Conservation (phyloP, 2,797 vertebrate species). For the Enteromius trimaculatus region DNA sequence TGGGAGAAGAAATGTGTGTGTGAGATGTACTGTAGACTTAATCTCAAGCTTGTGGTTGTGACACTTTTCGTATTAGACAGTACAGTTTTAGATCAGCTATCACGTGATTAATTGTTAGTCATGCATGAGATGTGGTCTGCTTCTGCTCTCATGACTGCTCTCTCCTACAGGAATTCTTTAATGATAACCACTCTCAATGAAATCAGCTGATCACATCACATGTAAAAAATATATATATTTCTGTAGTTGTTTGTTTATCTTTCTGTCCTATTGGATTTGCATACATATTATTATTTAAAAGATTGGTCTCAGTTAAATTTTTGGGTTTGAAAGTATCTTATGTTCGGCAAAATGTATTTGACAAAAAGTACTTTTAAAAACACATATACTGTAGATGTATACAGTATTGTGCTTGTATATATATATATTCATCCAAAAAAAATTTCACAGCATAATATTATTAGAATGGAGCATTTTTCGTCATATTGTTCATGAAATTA, state of each 20-base stretch:
- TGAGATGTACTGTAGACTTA: constrained; percentile 51
- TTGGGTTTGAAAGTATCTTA: background rate
- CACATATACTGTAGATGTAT: background rate
- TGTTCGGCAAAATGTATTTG: background rate
- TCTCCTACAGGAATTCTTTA: constrained; percentile 1
- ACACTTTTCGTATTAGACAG: constrained; percentile 67
- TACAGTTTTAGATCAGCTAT: constrained; percentile 48
- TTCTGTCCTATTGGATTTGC: background rate
- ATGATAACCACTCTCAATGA: constrained; percentile 21
- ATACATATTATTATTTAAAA: background rate
- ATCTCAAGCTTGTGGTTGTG: constrained; percentile 67
- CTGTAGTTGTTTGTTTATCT: background rate
- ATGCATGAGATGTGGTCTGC: constrained; percentile 48
- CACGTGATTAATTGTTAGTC: constrained; percentile 55
- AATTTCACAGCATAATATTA: background rate
- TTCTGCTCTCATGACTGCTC: constrained; percentile 22
- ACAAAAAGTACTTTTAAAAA: background rate
- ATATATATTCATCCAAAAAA: too few species aligned
- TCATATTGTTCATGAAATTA: background rate
- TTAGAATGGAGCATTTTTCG: background rate
- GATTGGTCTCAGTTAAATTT: background rate
- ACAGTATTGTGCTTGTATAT: too few species aligned
- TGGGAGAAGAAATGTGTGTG: constrained; percentile 44
- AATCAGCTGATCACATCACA: constrained; percentile 28
- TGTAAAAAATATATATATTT: background rate